phyloP scores from a whole-genome alignment of 2,888 invertebrate genomes.

The Ormia ochracea region DNA sequence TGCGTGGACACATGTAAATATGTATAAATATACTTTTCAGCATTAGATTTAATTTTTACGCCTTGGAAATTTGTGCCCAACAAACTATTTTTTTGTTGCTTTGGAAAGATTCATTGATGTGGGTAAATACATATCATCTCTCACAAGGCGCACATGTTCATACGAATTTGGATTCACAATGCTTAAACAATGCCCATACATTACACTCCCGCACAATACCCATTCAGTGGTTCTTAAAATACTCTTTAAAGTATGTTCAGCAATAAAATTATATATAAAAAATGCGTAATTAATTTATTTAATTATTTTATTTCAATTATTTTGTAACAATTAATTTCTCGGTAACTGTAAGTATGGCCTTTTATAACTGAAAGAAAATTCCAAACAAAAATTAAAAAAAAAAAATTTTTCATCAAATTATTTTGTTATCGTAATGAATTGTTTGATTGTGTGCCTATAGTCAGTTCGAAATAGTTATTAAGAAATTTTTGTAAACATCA shows the following conservation, averaged over 20 bases:
- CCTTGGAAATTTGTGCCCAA: conserved; percentile 40
- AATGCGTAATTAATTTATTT: no score
- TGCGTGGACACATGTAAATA: background rate
- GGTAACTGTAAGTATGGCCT: no score
- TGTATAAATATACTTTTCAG: background rate
- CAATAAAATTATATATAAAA: no score
- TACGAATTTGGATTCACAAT: conserved; percentile 9
- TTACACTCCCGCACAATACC: conserved; percentile 39
- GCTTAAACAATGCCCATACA: conserved; percentile 35
- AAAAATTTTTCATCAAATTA: no score
- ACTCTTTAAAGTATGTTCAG: background rate
- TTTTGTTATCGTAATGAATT: no score
- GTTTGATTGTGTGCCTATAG: no score
- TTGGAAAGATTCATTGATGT: conserved; percentile 32
- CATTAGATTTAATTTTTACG: conserved; percentile 24
- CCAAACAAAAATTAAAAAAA: no score
- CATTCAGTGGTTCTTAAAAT: conserved; percentile 1
- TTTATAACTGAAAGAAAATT: no score
- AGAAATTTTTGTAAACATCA: no score
- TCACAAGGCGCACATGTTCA: background rate
- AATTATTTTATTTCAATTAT: no score
- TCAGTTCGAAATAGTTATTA: no score
- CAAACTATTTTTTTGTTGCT: conserved; percentile 8
- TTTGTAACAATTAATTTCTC: no score
- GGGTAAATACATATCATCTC: conserved; percentile 28